Evolutionary conservation across 2,113 vertebrate genomes (phyloP), one percentile per base, ranked within the genome.

Genomic region (Camarhynchus parvulus): DNA sequence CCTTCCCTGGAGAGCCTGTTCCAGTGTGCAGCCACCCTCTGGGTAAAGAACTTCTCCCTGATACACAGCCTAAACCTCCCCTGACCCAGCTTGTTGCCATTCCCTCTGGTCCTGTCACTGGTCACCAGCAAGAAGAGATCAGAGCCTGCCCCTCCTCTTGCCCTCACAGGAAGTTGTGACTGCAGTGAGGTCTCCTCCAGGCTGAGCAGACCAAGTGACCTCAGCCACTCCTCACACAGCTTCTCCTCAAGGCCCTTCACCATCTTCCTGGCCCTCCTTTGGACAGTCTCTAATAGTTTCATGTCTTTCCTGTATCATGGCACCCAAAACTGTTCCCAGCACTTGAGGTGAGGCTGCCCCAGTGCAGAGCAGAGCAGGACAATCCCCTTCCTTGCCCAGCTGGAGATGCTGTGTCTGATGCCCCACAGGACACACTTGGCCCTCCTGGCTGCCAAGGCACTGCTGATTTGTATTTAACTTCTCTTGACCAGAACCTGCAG

Each of bases 291-390:
- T 39, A 16, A 28, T 5, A 30, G 23, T 37, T 75, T 8, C 5
- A 10, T 30, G 4, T 61, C n/a, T 75, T 82, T 68, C 23, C 6
- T 46, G 5, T 27, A 39, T 16, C 3, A 3, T 37, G 37, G 27
- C 10, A 37, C 33, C 28, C 39, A 30, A 52, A 82, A 39, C n/a
- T 68, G 35, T 9, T 11, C 37, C 41, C 46, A 61, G 24, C 7
- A 59, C 16, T 61, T 0, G 2, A 39, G 46, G 46, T 13, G 53
- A n/a, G 28, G 46, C 28, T 0, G 1, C 9, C 7, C 19, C 69
- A 81, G 68, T 6, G 7, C 39, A 61, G 53, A 39, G 62, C 33
- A 61, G 22, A 52, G 33, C 0, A 0, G 17, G 39, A 75, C 46
- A 75, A 3, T 61, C 13, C 4, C 30, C 47, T 39, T 14, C 33